Evolutionary conservation across 2,888 invertebrate species (phyloP), one percentile per base, ranked within the genome.

Genomic region (Tethea ocularis): DNA sequence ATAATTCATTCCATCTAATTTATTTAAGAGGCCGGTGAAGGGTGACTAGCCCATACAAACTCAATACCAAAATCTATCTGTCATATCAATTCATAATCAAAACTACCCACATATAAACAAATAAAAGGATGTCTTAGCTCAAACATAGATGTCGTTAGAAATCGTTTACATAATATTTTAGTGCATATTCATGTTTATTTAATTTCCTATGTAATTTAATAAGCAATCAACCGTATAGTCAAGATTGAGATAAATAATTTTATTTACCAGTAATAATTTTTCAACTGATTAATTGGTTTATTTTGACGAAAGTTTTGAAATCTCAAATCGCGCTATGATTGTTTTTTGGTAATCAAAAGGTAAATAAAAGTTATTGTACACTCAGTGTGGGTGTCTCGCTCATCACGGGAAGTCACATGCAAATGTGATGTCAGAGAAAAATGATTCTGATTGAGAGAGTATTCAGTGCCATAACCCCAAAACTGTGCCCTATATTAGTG

Each of bases 401-500:
- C 89, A 89, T 76, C 89, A 80, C 89, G 88, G 90, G 78, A 71
- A 87, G 78, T 79, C 82, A 69, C 72, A 74, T 77, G 56, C 60
- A 5, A 38, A 59, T 78, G 73, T 76, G 77, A 72, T 66, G 61
- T 66, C 74, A 71, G 72, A 71, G 64, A 65, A 72, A n/a, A 69
- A 69, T 72, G 67, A 67, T 72, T 68, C 46, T 46, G 46, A 46
- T 46, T 46, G 46, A 20, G 46, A 46, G 46, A 46, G 71, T 63
- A 68, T 66, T 62, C 13, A 33, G 54, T 65, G 66, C 77, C 68
- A 74, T 74, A 68, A 20, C 46, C 46, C 76, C 74, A 66, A 65
- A 69, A 71, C 71, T 74, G 68, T 71, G 71, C 72, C 67, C 60
- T 66, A 67, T 57, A 46, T 46, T 17, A 58, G 77, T 72, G 71